Base-by-base conservation (phyloP, 2,888 invertebrate genomes). In the Coremacera marginata region DNA sequence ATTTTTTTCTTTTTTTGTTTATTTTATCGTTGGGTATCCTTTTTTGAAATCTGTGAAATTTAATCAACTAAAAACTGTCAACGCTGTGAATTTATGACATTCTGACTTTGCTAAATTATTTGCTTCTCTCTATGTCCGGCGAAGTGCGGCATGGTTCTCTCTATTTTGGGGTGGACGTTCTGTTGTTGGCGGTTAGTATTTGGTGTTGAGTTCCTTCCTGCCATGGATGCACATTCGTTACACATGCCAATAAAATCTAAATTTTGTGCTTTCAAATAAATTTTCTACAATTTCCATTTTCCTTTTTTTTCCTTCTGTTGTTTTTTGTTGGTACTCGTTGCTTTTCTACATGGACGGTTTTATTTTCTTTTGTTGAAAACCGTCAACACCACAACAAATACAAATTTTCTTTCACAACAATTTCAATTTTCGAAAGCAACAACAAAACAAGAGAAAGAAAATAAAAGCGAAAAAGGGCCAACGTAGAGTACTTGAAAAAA, bases 51-150 rank as follows among this genome's bases (percentile, higher is more conserved):
- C 73, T 70, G 73, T 67, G 74, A 81, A 72, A 80, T 80, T 80
- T 80, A 80, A 80, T 81, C 79, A 81, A 81, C 78, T 73, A 78
- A 74, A 79, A 77, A 77, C 76, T 80, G 81, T 77, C 77, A 77
- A 16, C 78, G 73, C 75, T 75, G 55, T 77, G 75, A 79, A 80
- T 77, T 80, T 79, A 78, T 78, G 77, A 76, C 34, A 52, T 63
- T 51, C 34, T 49, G 63, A 51, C 73, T 65, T 65, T 52, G 44
- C 16, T 73, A 51, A 60, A 71, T 52, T 22, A 70, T 70, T 34
- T 22, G 68, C 51, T 22, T 37, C 19, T 51, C 5, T 16, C 16
- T 34, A n/a, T n/a, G 14, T 65, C n/a, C 25, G 14, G 14, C 27
- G 14, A 8, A 44, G 44, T 44, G 44, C 44, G 44, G 44, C 44